Conservation (phyloP, 2,888 invertebrate species). For the Tachina grossa region DNA sequence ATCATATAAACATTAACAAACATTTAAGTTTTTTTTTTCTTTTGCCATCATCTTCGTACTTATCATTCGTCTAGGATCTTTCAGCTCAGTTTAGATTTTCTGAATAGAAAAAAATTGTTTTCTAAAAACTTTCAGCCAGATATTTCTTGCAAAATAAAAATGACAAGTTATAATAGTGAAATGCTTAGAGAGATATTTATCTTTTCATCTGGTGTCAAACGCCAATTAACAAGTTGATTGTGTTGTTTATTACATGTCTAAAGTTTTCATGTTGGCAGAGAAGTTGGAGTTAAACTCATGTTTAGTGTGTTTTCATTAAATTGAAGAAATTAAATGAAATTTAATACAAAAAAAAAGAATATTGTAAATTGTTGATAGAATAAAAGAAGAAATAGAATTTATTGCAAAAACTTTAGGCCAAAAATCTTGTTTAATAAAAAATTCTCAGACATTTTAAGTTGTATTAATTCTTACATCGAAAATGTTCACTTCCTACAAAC, state of each 20-base stretch:
- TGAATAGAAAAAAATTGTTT: constrained; percentile 19
- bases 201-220: constrained; percentile 70
- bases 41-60: constrained; percentile 32
- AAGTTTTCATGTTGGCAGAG: constrained; percentile 59
- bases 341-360: constrained; percentile 46
- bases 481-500: too few species aligned
- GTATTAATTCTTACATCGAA: neutral
- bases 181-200: constrained; percentile 58
- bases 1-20: constrained; percentile 34
- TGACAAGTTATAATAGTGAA: constrained; percentile 8
- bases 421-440: neutral
- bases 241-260: constrained; percentile 69
- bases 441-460: neutral
- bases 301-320: constrained; percentile 65
- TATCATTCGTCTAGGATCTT: constrained; percentile 56
- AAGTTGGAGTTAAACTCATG: constrained; percentile 26
- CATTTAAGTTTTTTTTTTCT: constrained; percentile 6
- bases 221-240: constrained; percentile 70
- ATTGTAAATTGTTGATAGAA: constrained; percentile 23
- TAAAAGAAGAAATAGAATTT: neutral
- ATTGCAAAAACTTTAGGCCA: neutral
- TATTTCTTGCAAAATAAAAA: constrained; percentile 10
- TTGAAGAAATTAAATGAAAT: constrained; percentile 44
- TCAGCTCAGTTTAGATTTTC: constrained; percentile 23
- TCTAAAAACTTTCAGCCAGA: constrained; percentile 10